These are phyloP conservation scores for Ruditapes philippinarum DNA, from an alignment of 1,140 invertebrate genomes.

Conservation along the genomic window DNA sequence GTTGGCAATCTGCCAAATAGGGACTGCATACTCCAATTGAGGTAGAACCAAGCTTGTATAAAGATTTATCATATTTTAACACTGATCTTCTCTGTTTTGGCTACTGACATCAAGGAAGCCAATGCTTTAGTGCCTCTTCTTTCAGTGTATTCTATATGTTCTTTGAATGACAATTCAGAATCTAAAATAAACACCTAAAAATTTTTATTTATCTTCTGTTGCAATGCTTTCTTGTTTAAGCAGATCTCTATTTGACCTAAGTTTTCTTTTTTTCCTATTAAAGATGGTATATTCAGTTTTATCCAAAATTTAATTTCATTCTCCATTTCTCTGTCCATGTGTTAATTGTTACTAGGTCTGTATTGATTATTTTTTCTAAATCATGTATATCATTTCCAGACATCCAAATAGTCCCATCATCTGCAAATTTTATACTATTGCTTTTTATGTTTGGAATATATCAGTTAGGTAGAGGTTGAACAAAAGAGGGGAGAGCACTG, in stretches of 20 bases:
- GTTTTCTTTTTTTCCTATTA: background rate
- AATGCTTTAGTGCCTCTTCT: background rate
- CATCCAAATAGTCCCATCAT: no score
- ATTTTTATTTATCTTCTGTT: background rate
- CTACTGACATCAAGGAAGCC: background rate
- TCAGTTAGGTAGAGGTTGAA: slow-evolving; percentile 38
- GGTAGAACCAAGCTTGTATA: slow-evolving; percentile 24
- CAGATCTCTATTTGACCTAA: background rate
- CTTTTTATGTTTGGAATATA: background rate
- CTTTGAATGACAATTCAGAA: slow-evolving; percentile 13
- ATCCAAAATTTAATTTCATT: slow-evolving; percentile 8
- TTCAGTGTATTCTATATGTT: slow-evolving; percentile 13
- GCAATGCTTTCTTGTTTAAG: background rate
- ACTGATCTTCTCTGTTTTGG: background rate
- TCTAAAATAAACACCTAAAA: slow-evolving; percentile 36
- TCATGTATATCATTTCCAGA: background rate
- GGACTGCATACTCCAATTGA: slow-evolving; percentile 41
- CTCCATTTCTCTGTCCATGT: no score
- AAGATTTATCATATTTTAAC: background rate
- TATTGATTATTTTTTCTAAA: background rate
- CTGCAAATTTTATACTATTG: slow-evolving; percentile 21
- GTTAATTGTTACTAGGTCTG: no score
- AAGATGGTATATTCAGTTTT: slow-evolving; percentile 32
- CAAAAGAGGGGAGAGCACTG: slow-evolving; percentile 5
- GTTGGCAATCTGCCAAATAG: slow-evolving; percentile 26